Percentiles rank a stretch among this genome's conserved stretches.
These are phyloP conservation scores for Zeugodacus cucurbitae DNA, from an alignment of 1,140 invertebrate genomes.

Conservation along the genomic window DNA sequence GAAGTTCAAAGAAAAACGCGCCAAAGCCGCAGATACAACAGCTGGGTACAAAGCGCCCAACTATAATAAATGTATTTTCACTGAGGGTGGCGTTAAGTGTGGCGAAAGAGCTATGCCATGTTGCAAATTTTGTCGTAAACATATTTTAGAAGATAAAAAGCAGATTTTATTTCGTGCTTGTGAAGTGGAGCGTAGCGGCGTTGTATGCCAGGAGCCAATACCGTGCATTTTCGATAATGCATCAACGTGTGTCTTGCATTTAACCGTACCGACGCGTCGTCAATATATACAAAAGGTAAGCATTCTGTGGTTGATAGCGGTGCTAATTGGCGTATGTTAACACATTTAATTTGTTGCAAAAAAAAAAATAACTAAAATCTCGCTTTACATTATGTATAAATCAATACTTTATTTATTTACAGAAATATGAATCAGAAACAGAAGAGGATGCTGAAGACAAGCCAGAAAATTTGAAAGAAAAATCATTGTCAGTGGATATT, in stretches of 20 bases:
- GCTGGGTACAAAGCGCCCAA: conserved; percentile 45
- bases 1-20: conserved; percentile 80
- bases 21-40: conserved; percentile 69
- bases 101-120: conserved; percentile 77
- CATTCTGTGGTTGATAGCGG: not conserved
- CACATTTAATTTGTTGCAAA: not conserved
- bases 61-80: conserved; percentile 74
- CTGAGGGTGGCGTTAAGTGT: conserved; percentile 84
- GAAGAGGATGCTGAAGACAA: conserved; percentile 54
- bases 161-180: conserved; percentile 83
- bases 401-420: conserved; percentile 42
- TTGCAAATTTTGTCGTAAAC: conserved; percentile 83
- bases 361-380: too few relatives aligned
- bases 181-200: conserved; percentile 74
- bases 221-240: conserved; percentile 74
- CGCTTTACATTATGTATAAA: not conserved
- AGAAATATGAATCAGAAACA: conserved; percentile 66
- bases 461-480: not conserved
- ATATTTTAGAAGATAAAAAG: conserved; percentile 79
- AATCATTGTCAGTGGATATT: not conserved
- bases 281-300: conserved; percentile 71
- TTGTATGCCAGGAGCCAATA: conserved; percentile 77
- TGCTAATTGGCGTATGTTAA: not conserved
- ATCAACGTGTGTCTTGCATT: conserved; percentile 76
- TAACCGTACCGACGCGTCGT: conserved; percentile 71